Base-by-base conservation (phyloP, 2,888 invertebrate species). In the Synergus japonicus region DNA sequence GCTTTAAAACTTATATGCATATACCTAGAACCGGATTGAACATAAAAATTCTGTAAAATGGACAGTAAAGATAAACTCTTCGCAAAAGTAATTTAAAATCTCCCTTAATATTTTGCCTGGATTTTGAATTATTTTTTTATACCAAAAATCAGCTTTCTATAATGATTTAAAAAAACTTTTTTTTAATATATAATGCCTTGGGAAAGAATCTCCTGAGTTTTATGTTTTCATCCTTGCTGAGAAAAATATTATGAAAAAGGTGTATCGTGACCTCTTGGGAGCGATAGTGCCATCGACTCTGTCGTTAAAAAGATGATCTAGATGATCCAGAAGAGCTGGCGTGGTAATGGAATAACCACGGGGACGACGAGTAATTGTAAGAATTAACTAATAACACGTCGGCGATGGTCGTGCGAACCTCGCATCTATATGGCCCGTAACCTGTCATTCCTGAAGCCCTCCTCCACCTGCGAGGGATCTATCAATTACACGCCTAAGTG, bases 281-380 rank as follows among this genome's bases (percentile, higher is more conserved):
- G 63, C 15, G 73, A 65, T 41, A 76, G 67, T 78, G 78, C 63
- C 77, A 82, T 78, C 80, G 79, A 44, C 64, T 63, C 22, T 44
- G 22, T 63, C 49, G 58, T 76, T 58, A 76, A 60, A 63, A 78
- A 44, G 78, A 76, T 65, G 77, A 69, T 79, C 73, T 79, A 78
- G 85, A 84, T 87, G 88, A 88, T 88, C 87, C 87, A 87, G 85
- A 85, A 84, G 86, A 87, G 84, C 80, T 87, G 85, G 85, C 81
- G 87, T 87, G 87, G 89, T 92, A 92, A 92, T 92, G 88, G 91
- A 92, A 92, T 92, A 92, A 92, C 91, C 89, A 91, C 88, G 91
- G 91, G 91, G 90, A 91, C 88, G 90, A 90, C 88, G 87, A 88
- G 89, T 92, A 91, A 92, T 92, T 92, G 92, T 92, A 92, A 92